These are phyloP conservation scores for Enteromius afrohamiltoni DNA, from an alignment of 2,797 vertebrate genomes.

Conservation along the genomic window DNA sequence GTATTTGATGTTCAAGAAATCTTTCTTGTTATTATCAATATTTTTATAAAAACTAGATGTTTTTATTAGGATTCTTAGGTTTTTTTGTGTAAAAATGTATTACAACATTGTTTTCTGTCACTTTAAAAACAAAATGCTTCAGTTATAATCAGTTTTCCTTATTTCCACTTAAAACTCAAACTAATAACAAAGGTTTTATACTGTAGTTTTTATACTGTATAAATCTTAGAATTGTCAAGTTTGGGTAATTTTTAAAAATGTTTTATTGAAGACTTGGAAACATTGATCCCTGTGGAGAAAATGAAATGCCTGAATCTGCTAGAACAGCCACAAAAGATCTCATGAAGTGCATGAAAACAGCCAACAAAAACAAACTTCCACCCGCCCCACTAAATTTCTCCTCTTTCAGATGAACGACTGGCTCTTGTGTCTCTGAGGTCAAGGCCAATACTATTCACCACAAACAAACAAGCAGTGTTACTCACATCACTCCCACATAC, in stretches of 20 bases:
- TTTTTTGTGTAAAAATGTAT: not conserved
- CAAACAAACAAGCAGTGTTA: conserved; percentile 11
- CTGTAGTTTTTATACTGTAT: not conserved
- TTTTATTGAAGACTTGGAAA: not conserved
- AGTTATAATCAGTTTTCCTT: no score
- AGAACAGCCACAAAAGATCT: not conserved
- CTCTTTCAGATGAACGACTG: not conserved
- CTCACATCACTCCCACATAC: conserved; percentile 29
- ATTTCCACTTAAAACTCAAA: not conserved
- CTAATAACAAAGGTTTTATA: not conserved
- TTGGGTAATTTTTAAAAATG: not conserved
- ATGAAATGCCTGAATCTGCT: not conserved
- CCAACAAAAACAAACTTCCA: not conserved
- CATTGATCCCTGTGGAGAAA: not conserved
- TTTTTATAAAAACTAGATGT: not conserved
- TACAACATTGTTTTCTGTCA: not conserved
- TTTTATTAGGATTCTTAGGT: not conserved
- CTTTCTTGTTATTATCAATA: not conserved
- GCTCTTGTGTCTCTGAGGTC: not conserved
- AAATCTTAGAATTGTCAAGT: not conserved
- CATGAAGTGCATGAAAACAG: not conserved
- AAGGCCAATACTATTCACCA: not conserved
- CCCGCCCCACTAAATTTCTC: not conserved
- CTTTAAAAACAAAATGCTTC: no score
- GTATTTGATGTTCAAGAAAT: not conserved